Evolutionary conservation across 2,888 invertebrate genomes (phyloP).

Genomic region (Muscina levida): DNA sequence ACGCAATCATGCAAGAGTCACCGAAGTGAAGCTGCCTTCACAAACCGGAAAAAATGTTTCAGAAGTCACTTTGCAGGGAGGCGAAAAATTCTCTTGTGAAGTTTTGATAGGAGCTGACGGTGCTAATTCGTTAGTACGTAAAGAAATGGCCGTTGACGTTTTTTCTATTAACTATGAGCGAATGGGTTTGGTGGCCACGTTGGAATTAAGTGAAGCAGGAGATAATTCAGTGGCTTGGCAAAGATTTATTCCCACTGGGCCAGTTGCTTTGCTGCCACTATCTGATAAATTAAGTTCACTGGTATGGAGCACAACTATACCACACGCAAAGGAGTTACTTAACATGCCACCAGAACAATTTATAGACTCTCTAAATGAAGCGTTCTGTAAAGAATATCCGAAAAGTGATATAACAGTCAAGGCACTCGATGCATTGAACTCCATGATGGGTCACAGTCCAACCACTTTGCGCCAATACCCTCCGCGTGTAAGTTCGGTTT

Average conservation of each 20-base stretch:
- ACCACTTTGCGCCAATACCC: constrained; percentile 78
- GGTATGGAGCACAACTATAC: constrained; percentile 94
- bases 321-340: constrained; percentile 88
- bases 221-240: constrained; percentile 97
- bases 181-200: constrained; percentile 94
- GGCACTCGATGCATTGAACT: constrained; percentile 81
- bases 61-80: constrained; percentile 84
- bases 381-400: constrained; percentile 81
- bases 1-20: constrained; percentile 85
- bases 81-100: constrained; percentile 84
- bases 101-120: constrained; percentile 97
- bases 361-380: constrained; percentile 92
- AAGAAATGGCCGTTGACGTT: constrained; percentile 90
- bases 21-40: constrained; percentile 83
- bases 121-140: constrained; percentile 91
- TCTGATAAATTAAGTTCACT: constrained; percentile 89
- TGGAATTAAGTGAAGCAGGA: constrained; percentile 88
- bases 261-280: constrained; percentile 94
- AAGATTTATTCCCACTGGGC: constrained; percentile 94
- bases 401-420: constrained; percentile 75
- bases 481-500: constrained; percentile 74
- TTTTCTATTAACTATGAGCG: constrained; percentile 92
- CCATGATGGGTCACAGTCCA: constrained; percentile 77
- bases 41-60: constrained; percentile 74
- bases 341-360: constrained; percentile 88